These are phyloP conservation scores for Diadophis punctatus DNA, from an alignment of 2,113 vertebrate species.

Conservation along the genomic window DNA sequence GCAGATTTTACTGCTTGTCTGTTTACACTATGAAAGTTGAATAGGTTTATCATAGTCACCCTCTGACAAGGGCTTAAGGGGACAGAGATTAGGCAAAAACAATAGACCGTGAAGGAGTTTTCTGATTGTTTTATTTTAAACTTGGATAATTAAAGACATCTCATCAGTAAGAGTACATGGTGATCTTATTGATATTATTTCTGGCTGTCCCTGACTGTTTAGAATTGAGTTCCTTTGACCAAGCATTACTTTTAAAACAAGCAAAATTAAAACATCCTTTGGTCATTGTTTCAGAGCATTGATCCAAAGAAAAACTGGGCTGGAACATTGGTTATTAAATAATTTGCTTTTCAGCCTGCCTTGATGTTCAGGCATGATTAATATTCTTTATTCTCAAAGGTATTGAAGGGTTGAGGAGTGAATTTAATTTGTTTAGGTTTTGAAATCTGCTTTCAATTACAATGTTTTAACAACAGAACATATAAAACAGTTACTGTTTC, in stretches of 20 bases:
- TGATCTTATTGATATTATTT: not conserved
- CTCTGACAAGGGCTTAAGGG: not conserved
- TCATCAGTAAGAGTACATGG: not conserved
- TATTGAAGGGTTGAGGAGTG: fast-evolving
- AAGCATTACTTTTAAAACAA: constrained; percentile 21
- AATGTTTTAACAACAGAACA: not conserved
- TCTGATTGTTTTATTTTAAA: not conserved
- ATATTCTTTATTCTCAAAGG: not conserved
- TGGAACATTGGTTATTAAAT: constrained; percentile 20
- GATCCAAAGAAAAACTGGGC: constrained; percentile 37
- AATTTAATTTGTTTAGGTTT: not conserved
- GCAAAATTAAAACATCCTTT: not conserved
- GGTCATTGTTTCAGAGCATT: constrained; percentile 44
- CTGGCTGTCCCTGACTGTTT: not conserved
- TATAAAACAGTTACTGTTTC: not conserved
- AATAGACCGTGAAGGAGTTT: not conserved
- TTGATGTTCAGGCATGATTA: not conserved
- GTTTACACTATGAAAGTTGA: not conserved
- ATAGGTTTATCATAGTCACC: not conserved
- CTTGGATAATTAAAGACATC: not conserved
- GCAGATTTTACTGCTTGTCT: not conserved
- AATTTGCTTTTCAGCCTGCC: not conserved
- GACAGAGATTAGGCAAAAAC: not conserved
- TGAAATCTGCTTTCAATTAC: not conserved
- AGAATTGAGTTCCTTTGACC: not conserved